Percentiles rank a stretch among this genome's conserved stretches.
phyloP scores from a whole-genome alignment of 2,113 vertebrate species.

The Mystacornis crossleyi region DNA sequence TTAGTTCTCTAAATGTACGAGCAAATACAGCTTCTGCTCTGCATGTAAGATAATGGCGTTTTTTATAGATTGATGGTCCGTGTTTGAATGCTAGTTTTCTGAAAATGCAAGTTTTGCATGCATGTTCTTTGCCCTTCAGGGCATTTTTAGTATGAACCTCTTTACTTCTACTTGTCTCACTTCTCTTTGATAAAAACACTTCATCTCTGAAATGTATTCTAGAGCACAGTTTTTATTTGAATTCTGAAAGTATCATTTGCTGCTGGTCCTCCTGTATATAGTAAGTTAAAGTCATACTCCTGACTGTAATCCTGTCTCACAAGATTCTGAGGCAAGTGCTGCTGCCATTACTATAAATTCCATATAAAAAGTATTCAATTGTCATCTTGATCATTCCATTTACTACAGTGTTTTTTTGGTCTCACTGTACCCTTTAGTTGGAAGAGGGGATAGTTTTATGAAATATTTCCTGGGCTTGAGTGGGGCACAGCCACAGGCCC shows the following conservation, averaged over 20 bases:
- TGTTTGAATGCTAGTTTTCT: neutral
- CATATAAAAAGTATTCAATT: neutral
- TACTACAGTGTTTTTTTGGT: neutral
- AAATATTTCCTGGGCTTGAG: neutral
- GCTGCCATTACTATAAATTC: neutral
- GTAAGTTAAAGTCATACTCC: neutral
- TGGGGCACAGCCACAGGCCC: neutral
- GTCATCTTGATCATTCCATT: neutral
- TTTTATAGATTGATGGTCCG: neutral
- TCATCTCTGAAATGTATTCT: neutral
- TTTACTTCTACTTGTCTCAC: neutral
- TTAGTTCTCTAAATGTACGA: neutral
- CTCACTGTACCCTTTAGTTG: neutral
- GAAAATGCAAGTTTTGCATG: neutral
- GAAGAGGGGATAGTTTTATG: neutral
- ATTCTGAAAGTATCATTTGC: neutral
- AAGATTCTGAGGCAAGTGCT: neutral
- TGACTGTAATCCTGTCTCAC: neutral
- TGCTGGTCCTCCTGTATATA: neutral
- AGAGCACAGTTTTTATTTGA: neutral
- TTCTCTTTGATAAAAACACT: neutral
- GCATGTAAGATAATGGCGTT: neutral
- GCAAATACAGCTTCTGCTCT: neutral
- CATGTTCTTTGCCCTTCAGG: neutral
- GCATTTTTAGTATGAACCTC: neutral